Evolutionary conservation across 2,113 vertebrate species (phyloP).

Genomic region (Strix uralensis): DNA sequence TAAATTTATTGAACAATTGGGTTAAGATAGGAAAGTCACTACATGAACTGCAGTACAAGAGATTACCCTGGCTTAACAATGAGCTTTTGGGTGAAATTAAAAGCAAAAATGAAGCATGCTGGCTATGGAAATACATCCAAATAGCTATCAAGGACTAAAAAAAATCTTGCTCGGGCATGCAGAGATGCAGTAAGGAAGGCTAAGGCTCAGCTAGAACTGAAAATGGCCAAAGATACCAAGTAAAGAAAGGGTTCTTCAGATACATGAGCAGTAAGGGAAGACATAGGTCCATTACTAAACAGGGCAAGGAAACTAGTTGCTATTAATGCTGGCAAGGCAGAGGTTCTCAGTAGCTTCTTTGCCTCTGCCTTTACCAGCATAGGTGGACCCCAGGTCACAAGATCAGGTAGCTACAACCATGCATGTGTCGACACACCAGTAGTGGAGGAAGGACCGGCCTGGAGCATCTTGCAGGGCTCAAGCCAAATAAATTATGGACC

Average conservation of each 20-base stretch:
- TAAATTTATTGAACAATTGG: background rate
- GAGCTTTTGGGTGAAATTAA: background rate
- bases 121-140: background rate
- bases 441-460: background rate
- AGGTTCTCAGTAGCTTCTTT: background rate
- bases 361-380: background rate
- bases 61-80: background rate
- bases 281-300: background rate
- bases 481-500: background rate
- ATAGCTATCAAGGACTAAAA: background rate
- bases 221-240: background rate
- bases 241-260: background rate
- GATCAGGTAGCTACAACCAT: background rate
- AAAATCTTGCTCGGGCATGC: background rate
- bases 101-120: background rate
- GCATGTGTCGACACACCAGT: too few relatives aligned
- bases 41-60: background rate
- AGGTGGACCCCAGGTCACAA: background rate
- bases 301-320: background rate
- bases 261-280: background rate
- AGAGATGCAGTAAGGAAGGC: background rate
- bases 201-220: background rate
- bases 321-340: background rate
- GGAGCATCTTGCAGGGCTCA: background rate
- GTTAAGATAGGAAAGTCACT: background rate